Base-by-base conservation (phyloP, 2,888 invertebrate genomes). In the Tubiluchus corallicola region DNA sequence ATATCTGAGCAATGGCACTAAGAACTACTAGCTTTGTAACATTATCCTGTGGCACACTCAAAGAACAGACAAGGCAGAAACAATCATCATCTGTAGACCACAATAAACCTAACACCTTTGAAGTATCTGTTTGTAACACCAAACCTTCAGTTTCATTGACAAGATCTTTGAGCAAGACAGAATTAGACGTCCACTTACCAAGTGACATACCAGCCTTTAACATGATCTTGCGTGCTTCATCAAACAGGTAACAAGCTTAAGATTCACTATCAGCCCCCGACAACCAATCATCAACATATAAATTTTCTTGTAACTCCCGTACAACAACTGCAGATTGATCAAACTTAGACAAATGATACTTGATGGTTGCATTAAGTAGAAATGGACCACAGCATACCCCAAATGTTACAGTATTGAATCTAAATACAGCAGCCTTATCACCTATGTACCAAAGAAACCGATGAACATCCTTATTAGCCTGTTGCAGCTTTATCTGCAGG, bases 211-310 rank as follows among this genome's bases (percentile, higher is more conserved):
- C 29, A 9, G 29, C 29, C n/a, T n/a, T n/a, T n/a, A 9, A n/a
- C 29, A 29, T 29, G 29, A 29, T n/a, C 9, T 9, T n/a, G 9
- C n/a, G 29, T 9, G 29, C 29, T n/a, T n/a, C n/a, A n/a, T n/a
- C n/a, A n/a, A 29, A 29, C 29, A 29, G 9, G 29, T 9, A 9
- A 29, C 29, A 29, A n/a, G 29, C 29, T n/a, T 29, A 9, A 9
- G 9, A 9, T n/a, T 9, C 29, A n/a, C 29, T 29, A n/a, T 29
- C n/a, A 9, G 29, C 29, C 9, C 29, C 29, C n/a, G 29, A 29
- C n/a, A 29, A n/a, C 29, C 29, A 29, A 29, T 29, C 29, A 29
- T 29, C 29, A 29, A 29, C 29, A n/a, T 29, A 29, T 9, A 29
- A n/a, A 29, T 29, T 29, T n/a, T 29, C 29, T 29, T 29, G 9